Conservation (phyloP, 2,888 invertebrate genomes). For the Scrobipalpa atriplicella region DNA sequence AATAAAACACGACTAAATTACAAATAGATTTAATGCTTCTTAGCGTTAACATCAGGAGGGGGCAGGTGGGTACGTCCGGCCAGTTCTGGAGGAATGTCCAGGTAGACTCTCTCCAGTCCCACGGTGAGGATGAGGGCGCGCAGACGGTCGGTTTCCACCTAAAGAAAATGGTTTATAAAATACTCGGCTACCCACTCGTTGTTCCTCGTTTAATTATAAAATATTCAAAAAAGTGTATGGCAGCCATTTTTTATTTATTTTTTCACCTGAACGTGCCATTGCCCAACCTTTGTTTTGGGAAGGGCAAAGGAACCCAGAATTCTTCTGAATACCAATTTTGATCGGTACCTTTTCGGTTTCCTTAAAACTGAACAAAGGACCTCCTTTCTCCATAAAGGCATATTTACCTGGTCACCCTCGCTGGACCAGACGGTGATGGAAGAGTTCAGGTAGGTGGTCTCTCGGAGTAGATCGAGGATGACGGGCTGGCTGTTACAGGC, state of each 20-base stretch:
- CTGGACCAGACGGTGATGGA: slow-evolving; percentile 93
- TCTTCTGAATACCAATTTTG: no score
- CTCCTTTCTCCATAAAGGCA: no score
- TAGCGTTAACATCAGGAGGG: slow-evolving; percentile 52
- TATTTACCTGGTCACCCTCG: slow-evolving; percentile 75
- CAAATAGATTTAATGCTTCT: slow-evolving; percentile 50
- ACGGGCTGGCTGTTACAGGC: slow-evolving; percentile 86
- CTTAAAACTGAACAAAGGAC: no score
- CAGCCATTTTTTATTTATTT: no score
- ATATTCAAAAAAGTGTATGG: no score
- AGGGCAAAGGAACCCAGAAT: no score
- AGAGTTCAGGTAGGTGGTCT: slow-evolving; percentile 75
- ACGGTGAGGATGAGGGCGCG: slow-evolving; percentile 85
- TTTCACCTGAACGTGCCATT: no score
- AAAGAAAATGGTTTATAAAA: no score
- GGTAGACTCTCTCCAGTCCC: slow-evolving; percentile 86
- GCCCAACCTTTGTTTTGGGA: no score
- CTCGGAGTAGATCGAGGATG: slow-evolving; percentile 83
- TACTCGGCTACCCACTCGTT: no score
- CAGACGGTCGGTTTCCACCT: slow-evolving; percentile 85
- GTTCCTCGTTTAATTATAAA: no score
- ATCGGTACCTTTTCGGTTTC: no score
- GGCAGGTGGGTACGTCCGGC: slow-evolving; percentile 76
- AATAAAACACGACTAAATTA: slow-evolving; percentile 25
- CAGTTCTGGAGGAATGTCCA: slow-evolving; percentile 89